These are phyloP conservation scores for Imbricaverruca yamaguchii DNA, from an alignment of 2,888 invertebrate genomes.

Conservation along the genomic window DNA sequence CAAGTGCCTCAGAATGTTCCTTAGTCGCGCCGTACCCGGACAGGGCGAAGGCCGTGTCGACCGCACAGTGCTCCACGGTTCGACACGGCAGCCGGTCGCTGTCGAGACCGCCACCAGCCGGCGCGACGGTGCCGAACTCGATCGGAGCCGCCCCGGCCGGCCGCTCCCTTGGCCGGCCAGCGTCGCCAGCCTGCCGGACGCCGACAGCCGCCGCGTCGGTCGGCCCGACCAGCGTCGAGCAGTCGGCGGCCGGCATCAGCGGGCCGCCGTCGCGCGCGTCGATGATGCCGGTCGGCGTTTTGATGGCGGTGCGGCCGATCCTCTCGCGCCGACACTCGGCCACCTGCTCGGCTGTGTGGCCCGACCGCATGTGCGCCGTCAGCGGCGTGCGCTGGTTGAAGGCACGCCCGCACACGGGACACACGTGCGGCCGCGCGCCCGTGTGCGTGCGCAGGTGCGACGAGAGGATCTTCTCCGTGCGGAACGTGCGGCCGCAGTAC, in stretches of 20 bases:
- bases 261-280: background rate
- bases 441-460: constrained; percentile 6
- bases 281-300: background rate
- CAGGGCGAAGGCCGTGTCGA: too few relatives aligned
- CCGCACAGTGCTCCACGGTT: too few relatives aligned
- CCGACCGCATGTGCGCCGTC: background rate
- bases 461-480: background rate
- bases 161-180: too few relatives aligned
- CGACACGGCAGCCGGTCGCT: too few relatives aligned
- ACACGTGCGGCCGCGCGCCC: constrained; percentile 7
- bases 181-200: too few relatives aligned
- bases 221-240: too few relatives aligned
- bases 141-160: too few relatives aligned
- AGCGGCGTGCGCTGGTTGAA: constrained; percentile 3
- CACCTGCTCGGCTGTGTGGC: background rate
- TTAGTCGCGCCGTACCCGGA: too few relatives aligned
- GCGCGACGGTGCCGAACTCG: too few relatives aligned
- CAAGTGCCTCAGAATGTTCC: too few relatives aligned
- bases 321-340: background rate
- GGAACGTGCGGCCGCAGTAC: constrained; percentile 1
- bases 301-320: background rate
- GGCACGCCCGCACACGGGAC: background rate
- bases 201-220: too few relatives aligned
- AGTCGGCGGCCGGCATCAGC: background rate
- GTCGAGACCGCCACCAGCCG: too few relatives aligned